These are phyloP conservation scores for Polyommatus iphigenia DNA, from an alignment of 2,888 invertebrate species.

Conservation along the genomic window DNA sequence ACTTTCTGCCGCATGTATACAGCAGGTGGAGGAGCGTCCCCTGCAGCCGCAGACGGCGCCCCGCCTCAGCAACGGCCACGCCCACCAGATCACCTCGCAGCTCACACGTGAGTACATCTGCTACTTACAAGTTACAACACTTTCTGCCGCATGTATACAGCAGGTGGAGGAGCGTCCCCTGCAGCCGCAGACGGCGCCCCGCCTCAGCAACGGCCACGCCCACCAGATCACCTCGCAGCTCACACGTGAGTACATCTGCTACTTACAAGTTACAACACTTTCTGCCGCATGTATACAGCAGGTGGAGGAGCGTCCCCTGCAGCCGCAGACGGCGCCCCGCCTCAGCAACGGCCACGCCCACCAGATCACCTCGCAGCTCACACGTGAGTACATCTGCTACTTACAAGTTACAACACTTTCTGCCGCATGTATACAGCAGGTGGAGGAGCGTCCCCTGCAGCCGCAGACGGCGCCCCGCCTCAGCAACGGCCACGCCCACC, in stretches of 20 bases:
- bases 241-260: slow-evolving; percentile 57
- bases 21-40: slow-evolving; percentile 54
- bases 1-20: slow-evolving; percentile 31
- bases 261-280: too few species aligned
- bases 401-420: too few species aligned
- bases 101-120: slow-evolving; percentile 62
- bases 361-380: slow-evolving; percentile 70
- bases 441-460: slow-evolving; percentile 33
- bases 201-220: slow-evolving; percentile 73
- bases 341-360: slow-evolving; percentile 76
- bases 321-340: slow-evolving; percentile 47
- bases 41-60: slow-evolving; percentile 44
- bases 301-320: slow-evolving; percentile 45
- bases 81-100: slow-evolving; percentile 72
- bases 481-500: slow-evolving; percentile 75
- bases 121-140: too few species aligned
- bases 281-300: slow-evolving; percentile 48
- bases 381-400: slow-evolving; percentile 55
- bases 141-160: slow-evolving; percentile 44
- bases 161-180: slow-evolving; percentile 49
- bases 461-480: slow-evolving; percentile 51
- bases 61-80: slow-evolving; percentile 70
- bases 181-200: slow-evolving; percentile 45
- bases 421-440: too few species aligned
- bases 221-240: slow-evolving; percentile 72